Evolutionary conservation across 2,888 invertebrate species (phyloP).

Genomic region (Nesidiocoris tenuis): DNA sequence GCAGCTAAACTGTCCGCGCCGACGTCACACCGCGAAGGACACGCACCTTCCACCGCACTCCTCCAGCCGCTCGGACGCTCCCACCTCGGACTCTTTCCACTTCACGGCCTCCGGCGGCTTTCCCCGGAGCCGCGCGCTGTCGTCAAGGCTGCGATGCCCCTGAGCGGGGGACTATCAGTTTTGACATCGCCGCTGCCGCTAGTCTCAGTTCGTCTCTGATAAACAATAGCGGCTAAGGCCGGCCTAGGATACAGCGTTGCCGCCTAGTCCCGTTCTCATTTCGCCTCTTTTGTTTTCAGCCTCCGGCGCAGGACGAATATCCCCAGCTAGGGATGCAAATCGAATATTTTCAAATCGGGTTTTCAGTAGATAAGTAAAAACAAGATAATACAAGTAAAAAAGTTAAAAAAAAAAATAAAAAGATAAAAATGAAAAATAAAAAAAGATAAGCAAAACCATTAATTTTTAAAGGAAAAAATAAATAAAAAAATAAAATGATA

Average conservation of each 20-base stretch:
- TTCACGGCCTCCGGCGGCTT: not conserved
- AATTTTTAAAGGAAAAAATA: too few relatives aligned
- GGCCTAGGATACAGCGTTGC: not conserved
- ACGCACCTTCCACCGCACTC: not conserved
- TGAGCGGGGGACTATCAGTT: constrained; percentile 22
- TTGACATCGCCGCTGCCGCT: constrained; percentile 28
- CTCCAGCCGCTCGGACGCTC: not conserved
- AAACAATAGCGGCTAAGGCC: not conserved
- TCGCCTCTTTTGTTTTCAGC: not conserved
- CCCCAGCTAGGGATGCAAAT: too few relatives aligned
- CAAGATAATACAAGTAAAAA: too few relatives aligned
- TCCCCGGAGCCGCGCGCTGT: not conserved
- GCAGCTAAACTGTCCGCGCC: not conserved
- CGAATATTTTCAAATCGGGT: too few relatives aligned
- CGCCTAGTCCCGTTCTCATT: not conserved
- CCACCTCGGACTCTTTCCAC: not conserved
- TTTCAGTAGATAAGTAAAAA: too few relatives aligned
- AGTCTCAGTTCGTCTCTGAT: not conserved
- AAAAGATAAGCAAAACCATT: too few relatives aligned
- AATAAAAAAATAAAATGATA: too few relatives aligned
- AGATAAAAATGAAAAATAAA: too few relatives aligned
- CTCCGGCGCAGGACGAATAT: not conserved
- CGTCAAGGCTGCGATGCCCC: not conserved
- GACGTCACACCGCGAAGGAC: not conserved
- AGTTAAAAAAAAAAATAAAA: too few relatives aligned